phyloP scores from a whole-genome alignment of 2,797 vertebrate species.

The Capromys pilorides region DNA sequence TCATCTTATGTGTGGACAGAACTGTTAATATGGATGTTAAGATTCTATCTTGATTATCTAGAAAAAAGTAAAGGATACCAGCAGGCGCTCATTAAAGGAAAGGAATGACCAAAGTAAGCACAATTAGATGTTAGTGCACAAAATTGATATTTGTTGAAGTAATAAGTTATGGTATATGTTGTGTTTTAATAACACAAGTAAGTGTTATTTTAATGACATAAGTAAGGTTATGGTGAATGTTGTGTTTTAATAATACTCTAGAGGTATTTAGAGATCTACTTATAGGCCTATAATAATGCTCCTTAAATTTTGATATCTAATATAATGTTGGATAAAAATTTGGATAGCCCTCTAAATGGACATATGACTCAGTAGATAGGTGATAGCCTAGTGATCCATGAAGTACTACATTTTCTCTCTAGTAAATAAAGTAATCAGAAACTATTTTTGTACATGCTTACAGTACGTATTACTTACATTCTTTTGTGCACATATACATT shows the following conservation, averaged over 20 bases:
- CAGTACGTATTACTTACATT: background rate
- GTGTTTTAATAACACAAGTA: too few species aligned
- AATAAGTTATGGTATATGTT: too few species aligned
- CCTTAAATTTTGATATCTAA: background rate
- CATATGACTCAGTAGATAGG: background rate
- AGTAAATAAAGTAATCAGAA: background rate
- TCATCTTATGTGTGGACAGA: background rate
- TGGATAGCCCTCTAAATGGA: background rate
- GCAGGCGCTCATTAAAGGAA: background rate
- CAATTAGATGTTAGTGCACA: background rate
- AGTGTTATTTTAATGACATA: too few species aligned
- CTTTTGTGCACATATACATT: background rate
- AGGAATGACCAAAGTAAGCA: background rate
- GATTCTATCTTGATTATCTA: conserved; percentile 10
- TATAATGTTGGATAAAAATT: background rate
- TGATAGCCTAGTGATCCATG: background rate
- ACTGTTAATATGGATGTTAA: background rate
- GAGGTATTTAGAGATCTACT: background rate
- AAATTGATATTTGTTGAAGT: background rate
- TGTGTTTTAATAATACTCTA: background rate
- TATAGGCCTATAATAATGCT: background rate
- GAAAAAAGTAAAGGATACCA: background rate
- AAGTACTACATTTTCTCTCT: background rate
- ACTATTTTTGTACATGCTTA: background rate
- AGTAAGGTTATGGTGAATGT: background rate